These are phyloP conservation scores for Mylabris sibirica DNA, from an alignment of 2,888 invertebrate genomes.

Conservation along the genomic window DNA sequence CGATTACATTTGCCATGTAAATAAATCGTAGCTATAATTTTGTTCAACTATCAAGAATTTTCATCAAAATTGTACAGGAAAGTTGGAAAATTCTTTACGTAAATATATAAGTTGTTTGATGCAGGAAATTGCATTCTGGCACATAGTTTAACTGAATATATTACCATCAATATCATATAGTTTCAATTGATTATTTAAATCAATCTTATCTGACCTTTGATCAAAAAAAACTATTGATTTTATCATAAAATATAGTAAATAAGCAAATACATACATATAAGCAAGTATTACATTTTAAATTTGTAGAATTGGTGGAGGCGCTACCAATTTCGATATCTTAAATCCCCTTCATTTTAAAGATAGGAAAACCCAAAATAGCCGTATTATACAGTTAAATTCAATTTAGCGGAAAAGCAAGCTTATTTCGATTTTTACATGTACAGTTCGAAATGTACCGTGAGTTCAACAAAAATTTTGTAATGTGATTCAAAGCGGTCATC, in stretches of 20 bases:
- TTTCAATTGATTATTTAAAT: constrained; percentile 1
- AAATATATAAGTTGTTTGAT: constrained; percentile 14
- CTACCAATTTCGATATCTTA: too few relatives aligned
- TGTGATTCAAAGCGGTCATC: not conserved
- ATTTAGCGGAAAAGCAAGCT: not conserved
- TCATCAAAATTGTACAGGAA: constrained; percentile 1
- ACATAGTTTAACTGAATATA: constrained; percentile 14
- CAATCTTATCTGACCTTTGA: constrained; percentile 13
- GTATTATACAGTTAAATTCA: not conserved
- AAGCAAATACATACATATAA: too few relatives aligned
- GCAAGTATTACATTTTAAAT: too few relatives aligned
- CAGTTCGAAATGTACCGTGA: not conserved
- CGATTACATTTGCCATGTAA: not conserved
- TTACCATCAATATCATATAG: constrained; percentile 13
- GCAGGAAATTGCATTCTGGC: constrained; percentile 20
- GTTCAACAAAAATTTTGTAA: not conserved
- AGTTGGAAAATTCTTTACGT: constrained; percentile 16
- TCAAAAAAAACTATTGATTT: not conserved
- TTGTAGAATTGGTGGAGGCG: too few relatives aligned
- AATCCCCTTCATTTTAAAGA: too few relatives aligned
- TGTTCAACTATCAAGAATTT: constrained; percentile 1
- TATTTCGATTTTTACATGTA: not conserved
- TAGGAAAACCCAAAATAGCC: not conserved
- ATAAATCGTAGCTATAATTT: constrained; percentile 2
- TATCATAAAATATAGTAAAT: too few relatives aligned